Conservation (phyloP, 2,797 vertebrate genomes). For the Melopsittacus undulatus region DNA sequence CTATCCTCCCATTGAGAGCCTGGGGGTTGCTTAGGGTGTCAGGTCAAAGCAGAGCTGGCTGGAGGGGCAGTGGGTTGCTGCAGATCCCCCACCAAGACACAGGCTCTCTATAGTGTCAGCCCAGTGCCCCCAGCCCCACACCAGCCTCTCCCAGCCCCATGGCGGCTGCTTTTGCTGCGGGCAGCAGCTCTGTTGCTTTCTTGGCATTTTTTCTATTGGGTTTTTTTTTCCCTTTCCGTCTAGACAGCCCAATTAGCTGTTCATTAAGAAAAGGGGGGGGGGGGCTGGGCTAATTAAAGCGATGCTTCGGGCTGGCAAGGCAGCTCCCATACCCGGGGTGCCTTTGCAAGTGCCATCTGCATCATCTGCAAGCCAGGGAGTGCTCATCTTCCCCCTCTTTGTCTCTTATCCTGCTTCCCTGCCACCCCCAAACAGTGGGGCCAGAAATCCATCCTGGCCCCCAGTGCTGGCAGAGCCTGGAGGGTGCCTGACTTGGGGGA, state of each 20-base stretch:
- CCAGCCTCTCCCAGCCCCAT: neutral
- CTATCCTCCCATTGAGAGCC: neutral
- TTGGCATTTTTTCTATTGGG: neutral
- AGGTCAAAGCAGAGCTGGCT: neutral
- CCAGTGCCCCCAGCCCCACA: neutral
- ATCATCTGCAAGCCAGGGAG: neutral
- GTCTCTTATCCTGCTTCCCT: neutral
- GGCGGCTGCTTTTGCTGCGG: neutral
- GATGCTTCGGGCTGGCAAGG: neutral
- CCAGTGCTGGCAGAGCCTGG: neutral
- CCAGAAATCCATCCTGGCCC: neutral
- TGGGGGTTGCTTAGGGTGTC: neutral
- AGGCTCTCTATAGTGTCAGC: neutral
- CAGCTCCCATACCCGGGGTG: neutral
- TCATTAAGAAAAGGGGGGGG: constrained; percentile 61
- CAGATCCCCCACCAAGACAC: neutral
- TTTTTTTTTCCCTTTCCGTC: constrained; percentile 75
- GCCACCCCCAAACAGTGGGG: accelerated
- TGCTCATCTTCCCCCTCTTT: neutral
- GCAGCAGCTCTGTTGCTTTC: neutral
- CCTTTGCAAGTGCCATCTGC: neutral
- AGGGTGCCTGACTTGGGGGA: neutral
- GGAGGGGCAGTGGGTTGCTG: neutral
- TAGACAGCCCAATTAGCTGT: constrained; percentile 78
- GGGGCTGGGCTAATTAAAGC: constrained; percentile 64